These are phyloP conservation scores for Callinectes sapidus DNA, from an alignment of 2,888 invertebrate genomes.

Conservation along the genomic window DNA sequence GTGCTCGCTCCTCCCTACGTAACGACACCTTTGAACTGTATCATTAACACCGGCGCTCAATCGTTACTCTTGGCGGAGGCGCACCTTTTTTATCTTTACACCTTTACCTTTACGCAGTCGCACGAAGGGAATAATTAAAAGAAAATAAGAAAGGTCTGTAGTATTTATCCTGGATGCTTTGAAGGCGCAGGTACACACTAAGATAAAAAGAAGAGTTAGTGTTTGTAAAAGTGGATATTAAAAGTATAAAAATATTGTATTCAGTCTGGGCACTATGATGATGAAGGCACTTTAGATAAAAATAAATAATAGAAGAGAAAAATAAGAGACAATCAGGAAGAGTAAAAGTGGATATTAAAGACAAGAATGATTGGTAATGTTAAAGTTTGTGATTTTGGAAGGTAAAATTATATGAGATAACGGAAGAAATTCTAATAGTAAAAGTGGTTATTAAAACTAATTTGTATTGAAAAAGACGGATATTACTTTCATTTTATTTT, in stretches of 20 bases:
- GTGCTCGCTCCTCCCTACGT: not conserved
- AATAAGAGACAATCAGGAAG: not conserved
- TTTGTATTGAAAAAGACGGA: too few species aligned
- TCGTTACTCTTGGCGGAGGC: not conserved
- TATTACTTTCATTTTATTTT: too few species aligned
- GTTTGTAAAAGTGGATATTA: not conserved
- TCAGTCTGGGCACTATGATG: too few species aligned
- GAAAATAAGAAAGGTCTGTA: not conserved
- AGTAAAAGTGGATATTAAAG: too few species aligned
- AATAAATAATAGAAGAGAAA: too few species aligned
- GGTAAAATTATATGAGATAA: too few species aligned
- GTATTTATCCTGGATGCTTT: too few species aligned
- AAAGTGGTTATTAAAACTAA: too few species aligned
- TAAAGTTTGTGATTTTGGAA: too few species aligned
- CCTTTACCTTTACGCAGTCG: not conserved
- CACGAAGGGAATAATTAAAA: not conserved
- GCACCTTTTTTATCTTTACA: not conserved
- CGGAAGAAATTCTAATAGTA: too few species aligned
- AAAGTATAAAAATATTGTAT: not conserved
- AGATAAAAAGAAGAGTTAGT: not conserved
- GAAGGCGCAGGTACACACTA: not conserved
- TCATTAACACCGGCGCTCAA: slow-evolving; percentile 18
- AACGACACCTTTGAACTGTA: slow-evolving; percentile 21
- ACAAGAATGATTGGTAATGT: too few species aligned
- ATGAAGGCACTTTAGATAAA: too few species aligned